Evolutionary conservation across 2,797 vertebrate genomes (phyloP).

Genomic region (Podargus strigoides): DNA sequence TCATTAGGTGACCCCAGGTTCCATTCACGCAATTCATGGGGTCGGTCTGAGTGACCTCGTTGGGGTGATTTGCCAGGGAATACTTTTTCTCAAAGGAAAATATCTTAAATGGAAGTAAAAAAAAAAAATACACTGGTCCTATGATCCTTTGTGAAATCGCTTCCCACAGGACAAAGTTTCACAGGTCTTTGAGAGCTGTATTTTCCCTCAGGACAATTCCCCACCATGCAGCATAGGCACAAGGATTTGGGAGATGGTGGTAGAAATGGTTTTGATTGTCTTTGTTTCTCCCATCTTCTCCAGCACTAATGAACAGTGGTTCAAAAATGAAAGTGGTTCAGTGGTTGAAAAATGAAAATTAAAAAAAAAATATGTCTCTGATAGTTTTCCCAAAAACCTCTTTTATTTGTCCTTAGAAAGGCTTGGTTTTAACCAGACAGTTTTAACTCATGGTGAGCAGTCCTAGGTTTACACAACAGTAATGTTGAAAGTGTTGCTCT

Average conservation of each 20-base stretch:
- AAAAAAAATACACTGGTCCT: neutral
- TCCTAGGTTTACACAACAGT: neutral
- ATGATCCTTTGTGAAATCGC: neutral
- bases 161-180: neutral
- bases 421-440: neutral
- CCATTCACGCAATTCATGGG: neutral
- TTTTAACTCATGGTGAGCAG: neutral
- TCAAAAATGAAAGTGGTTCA: neutral
- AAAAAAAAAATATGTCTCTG: neutral
- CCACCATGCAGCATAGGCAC: fast-evolving
- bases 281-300: neutral
- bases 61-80: neutral
- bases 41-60: neutral
- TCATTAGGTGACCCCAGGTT: neutral
- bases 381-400: neutral
- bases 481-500: neutral
- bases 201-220: neutral
- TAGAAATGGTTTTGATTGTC: neutral
- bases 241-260: neutral
- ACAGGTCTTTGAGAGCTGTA: neutral
- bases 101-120: neutral
- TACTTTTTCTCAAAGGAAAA: neutral
- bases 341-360: neutral
- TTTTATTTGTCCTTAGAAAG: neutral
- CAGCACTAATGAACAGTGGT: neutral